Evolutionary conservation across 2,888 invertebrate genomes (phyloP).

Genomic region (Erebia aethiops): DNA sequence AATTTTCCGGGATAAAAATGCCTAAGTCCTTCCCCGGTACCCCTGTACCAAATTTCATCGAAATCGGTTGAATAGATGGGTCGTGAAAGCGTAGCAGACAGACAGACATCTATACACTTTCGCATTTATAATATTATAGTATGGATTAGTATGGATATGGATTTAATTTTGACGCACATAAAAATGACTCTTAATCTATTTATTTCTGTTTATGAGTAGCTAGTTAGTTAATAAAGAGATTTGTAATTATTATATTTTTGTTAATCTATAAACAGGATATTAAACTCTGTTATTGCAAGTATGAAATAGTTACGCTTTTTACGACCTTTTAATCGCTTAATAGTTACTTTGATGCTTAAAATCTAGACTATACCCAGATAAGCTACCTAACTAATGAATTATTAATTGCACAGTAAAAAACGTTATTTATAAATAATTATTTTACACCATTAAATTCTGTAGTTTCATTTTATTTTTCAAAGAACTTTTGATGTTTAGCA

Average conservation of each 20-base stretch:
- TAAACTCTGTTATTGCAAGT: not conserved
- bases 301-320: not conserved
- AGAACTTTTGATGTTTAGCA: not conserved
- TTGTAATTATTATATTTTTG: not conserved
- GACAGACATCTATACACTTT: no score
- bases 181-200: not conserved
- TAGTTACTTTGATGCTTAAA: constrained; percentile 11
- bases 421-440: not conserved
- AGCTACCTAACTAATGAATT: not conserved
- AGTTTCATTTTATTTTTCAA: not conserved
- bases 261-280: not conserved
- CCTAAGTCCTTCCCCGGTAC: no score
- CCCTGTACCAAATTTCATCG: no score
- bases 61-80: no score
- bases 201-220: not conserved
- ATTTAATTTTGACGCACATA: not conserved
- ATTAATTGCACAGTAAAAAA: not conserved
- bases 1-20: no score
- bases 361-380: not conserved
- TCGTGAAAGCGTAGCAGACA: no score
- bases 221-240: not conserved
- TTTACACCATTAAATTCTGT: not conserved
- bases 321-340: not conserved
- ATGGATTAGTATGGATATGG: no score
- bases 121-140: no score